Evolutionary conservation across 2,113 vertebrate species (phyloP).

Genomic region (Centropristis striata): DNA sequence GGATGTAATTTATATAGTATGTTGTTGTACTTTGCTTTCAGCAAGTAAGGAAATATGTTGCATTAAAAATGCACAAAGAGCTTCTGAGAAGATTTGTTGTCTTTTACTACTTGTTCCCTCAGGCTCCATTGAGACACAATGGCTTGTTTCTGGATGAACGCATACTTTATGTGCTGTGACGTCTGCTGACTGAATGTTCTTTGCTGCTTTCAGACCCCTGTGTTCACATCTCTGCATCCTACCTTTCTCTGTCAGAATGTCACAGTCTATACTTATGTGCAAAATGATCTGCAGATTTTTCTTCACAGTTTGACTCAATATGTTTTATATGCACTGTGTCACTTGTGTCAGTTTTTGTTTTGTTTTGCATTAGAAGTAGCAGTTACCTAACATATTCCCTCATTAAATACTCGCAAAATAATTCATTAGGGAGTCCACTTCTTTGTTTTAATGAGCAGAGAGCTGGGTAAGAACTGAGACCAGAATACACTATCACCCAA

Average conservation of each 20-base stretch:
- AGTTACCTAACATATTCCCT: not conserved
- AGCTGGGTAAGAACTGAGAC: not conserved
- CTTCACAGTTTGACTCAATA: not conserved
- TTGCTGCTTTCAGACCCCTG: slow-evolving; percentile 14
- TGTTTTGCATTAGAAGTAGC: not conserved
- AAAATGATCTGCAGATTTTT: slow-evolving; percentile 26
- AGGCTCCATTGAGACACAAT: slow-evolving; percentile 6
- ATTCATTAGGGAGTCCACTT: not conserved
- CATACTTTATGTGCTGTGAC: slow-evolving; percentile 44
- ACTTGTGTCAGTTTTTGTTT: not conserved
- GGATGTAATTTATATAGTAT: not conserved
- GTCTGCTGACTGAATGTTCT: slow-evolving; percentile 43
- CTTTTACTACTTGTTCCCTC: not conserved
- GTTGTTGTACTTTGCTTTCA: not conserved
- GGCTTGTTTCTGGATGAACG: slow-evolving; percentile 25
- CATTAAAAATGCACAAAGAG: slow-evolving; percentile 2
- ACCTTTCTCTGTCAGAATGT: slow-evolving; percentile 20
- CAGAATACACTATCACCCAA: not conserved
- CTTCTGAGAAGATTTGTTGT: not conserved
- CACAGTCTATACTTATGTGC: not conserved
- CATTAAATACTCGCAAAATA: not conserved
- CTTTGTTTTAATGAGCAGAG: slow-evolving; percentile 29
- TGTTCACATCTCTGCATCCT: slow-evolving; percentile 14
- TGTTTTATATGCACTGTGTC: not conserved
- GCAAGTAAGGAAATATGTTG: not conserved